Percentiles rank a stretch among this genome's conserved stretches.
phyloP scores from a whole-genome alignment of 2,797 vertebrate species.

The Ficedula albicollis region DNA sequence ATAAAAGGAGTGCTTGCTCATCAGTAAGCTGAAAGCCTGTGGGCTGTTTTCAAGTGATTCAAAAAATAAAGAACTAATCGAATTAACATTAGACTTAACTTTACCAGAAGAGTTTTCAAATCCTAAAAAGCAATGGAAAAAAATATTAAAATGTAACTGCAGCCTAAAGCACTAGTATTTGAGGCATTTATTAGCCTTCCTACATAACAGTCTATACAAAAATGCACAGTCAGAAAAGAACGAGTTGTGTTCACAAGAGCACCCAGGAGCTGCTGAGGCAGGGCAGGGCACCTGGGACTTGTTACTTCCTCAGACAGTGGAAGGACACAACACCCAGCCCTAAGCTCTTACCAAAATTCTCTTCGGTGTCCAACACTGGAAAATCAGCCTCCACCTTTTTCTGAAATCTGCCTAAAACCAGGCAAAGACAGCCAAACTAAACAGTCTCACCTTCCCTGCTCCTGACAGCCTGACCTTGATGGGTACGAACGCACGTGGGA shows the following conservation, averaged over 20 bases:
- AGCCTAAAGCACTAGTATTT: not conserved
- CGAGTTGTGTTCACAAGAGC: not conserved
- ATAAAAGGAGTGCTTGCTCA: not conserved
- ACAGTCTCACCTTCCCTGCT: not conserved
- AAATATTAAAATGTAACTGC: not conserved
- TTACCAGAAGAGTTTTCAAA: not conserved
- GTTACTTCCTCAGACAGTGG: not conserved
- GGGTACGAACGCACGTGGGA: rapidly evolving
- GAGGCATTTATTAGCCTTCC: not conserved
- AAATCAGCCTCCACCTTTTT: not conserved
- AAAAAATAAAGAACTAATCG: not conserved
- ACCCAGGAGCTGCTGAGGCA: not conserved
- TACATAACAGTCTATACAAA: not conserved
- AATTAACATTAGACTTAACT: not conserved
- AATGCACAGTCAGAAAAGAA: not conserved
- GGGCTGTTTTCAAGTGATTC: not conserved
- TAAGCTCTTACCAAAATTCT: not conserved
- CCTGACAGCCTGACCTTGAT: not conserved
- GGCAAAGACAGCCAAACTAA: not conserved
- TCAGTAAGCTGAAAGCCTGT: not conserved
- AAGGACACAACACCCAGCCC: not conserved
- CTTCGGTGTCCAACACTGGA: not conserved
- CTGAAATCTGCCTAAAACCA: not conserved
- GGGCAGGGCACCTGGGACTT: not conserved
- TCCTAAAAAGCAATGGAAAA: not conserved